Conservation (phyloP, 2,797 vertebrate species). For the Liparis tanakae region DNA sequence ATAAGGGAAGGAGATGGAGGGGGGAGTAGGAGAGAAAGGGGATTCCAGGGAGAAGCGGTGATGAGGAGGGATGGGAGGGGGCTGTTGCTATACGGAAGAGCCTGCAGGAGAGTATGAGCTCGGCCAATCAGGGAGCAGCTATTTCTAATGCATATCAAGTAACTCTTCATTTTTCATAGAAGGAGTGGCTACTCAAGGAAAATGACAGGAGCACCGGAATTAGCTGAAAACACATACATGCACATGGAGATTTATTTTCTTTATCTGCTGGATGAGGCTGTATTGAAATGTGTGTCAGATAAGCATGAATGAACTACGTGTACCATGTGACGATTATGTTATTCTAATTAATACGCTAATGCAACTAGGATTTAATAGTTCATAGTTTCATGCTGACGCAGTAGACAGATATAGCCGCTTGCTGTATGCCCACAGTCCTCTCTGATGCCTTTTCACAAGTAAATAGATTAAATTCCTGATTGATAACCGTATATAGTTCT, state of each 20-base stretch:
- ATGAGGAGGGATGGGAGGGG: slow-evolving; percentile 71
- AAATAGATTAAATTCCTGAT: slow-evolving; percentile 18
- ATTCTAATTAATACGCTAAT: slow-evolving; percentile 71
- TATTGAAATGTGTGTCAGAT: slow-evolving; percentile 63
- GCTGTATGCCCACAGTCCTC: slow-evolving; percentile 9
- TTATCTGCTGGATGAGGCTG: slow-evolving; percentile 42
- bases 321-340: slow-evolving; percentile 48
- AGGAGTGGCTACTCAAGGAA: slow-evolving; percentile 57
- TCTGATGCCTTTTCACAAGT: slow-evolving; percentile 21
- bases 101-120: slow-evolving; percentile 72
- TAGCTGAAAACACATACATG: slow-evolving; percentile 43
- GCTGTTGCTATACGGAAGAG: slow-evolving; percentile 87
- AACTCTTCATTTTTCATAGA: slow-evolving; percentile 77
- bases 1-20: slow-evolving; percentile 38
- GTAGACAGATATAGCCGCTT: slow-evolving; percentile 37
- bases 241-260: slow-evolving; percentile 43
- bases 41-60: slow-evolving; percentile 70
- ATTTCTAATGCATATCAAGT: slow-evolving; percentile 85
- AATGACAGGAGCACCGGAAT: slow-evolving; percentile 57
- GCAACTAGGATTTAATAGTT: slow-evolving; percentile 72
- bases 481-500: slow-evolving; percentile 15
- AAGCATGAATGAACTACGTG: slow-evolving; percentile 60
- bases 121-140: slow-evolving; percentile 79
- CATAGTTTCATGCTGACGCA: slow-evolving; percentile 58
- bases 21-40: slow-evolving; percentile 45